phyloP scores from a whole-genome alignment of 2,888 invertebrate species.

The Gortyna flavago region DNA sequence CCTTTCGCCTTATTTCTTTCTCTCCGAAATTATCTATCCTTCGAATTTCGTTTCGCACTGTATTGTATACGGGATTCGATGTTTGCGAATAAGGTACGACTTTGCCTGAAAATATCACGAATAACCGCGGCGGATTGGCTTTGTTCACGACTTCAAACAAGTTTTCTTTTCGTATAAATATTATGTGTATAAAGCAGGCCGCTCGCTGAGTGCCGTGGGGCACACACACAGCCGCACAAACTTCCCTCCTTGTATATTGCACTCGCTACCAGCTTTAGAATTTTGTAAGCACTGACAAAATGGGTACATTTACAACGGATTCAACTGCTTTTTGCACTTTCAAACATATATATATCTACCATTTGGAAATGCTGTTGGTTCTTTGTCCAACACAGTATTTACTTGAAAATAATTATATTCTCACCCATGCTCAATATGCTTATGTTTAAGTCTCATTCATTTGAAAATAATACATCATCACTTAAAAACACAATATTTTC shows the following conservation, averaged over 20 bases:
- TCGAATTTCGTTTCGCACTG: conserved; percentile 90
- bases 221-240: conserved; percentile 67
- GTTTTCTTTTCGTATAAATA: conserved; percentile 84
- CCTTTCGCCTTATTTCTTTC: conserved; percentile 89
- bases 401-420: background rate
- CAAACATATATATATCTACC: conserved; percentile 54
- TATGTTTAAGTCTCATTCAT: background rate
- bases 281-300: conserved; percentile 72
- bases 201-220: conserved; percentile 60
- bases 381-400: background rate
- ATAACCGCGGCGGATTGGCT: conserved; percentile 89
- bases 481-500: background rate
- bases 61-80: conserved; percentile 89
- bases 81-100: conserved; percentile 89
- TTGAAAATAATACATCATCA: background rate
- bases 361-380: conserved; percentile 23
- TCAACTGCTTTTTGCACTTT: conserved; percentile 57
- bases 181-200: conserved; percentile 84
- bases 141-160: conserved; percentile 90
- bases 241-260: conserved; percentile 74
- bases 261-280: conserved; percentile 66
- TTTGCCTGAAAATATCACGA: conserved; percentile 87
- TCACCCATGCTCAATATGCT: background rate
- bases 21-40: conserved; percentile 89
- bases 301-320: conserved; percentile 63